Evolutionary conservation across 2,113 vertebrate genomes (phyloP), one percentile per base, ranked within the genome.

Genomic region (Nothoprocta pentlandii): DNA sequence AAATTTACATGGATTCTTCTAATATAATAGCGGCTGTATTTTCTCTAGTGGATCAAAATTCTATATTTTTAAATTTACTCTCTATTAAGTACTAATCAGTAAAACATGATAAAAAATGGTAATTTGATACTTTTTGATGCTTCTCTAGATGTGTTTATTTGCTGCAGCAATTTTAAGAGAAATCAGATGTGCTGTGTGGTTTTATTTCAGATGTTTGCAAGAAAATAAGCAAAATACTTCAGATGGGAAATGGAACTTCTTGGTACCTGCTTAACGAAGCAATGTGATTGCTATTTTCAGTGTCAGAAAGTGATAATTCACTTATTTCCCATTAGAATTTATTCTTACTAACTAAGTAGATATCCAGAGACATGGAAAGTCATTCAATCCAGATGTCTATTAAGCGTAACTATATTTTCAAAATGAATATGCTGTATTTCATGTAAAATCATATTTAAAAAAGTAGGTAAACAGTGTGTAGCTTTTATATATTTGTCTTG

Each of bases 321-420:
- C 15, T 84, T 78, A 90, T 58, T 94, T 89, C 42, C 71, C 51
- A 71, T 13, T 41, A 78, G 82, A 86, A 80, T 77, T 80, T 83
- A 25, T 13, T 80, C 39, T 69, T 75, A 77, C 74, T 63, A 80
- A 53, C 32, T 30, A 82, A 86, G 28, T 20, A 12, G 51, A 80
- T 42, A 85, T 76, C 19, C 12, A 39, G 12, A 85, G 54, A 30
- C 21, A 74, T 10, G 2, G 2, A 87, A 93, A 89, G 21, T 3
- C 54, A 46, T 4, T 2, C 77, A 90, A 64, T 47, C 2, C 34
- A 66, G 75, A 81, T 70, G 91, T 86, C 47, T 86, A 26, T 13
- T 64, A 32, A 44, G 53, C 13, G 82, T 76, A 16, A 76, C 58
- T 9, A 41, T 16, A 59, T 53, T 74, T 88, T 80, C 28, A 16